Percentiles rank a stretch among this genome's conserved stretches.
Evolutionary conservation across 1,140 invertebrate species (phyloP).

Genomic region (Heliconius hewitsoni): DNA sequence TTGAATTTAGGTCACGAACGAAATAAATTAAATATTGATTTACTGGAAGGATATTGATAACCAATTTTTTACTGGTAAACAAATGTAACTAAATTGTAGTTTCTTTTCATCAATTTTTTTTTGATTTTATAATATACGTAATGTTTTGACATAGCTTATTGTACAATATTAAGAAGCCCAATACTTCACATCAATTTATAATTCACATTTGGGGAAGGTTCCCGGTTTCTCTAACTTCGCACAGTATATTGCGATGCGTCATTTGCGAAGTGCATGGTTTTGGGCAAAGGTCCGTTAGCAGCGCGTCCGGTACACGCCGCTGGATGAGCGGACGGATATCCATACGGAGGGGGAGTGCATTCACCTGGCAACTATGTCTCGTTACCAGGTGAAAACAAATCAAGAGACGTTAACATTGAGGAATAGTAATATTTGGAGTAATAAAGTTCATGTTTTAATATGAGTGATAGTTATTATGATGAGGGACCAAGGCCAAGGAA

Average conservation of each 20-base stretch:
- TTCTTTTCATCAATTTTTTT: no score
- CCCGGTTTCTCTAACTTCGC: not conserved
- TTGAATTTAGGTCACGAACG: slow-evolving; percentile 3
- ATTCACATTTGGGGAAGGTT: not conserved
- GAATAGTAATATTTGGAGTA: not conserved
- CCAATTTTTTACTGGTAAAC: not conserved
- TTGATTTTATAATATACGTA: no score
- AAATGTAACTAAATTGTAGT: not conserved
- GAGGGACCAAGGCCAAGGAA: not conserved
- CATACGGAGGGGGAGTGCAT: slow-evolving; percentile 25
- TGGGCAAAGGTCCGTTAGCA: slow-evolving; percentile 47
- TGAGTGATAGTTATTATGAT: not conserved
- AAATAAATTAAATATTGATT: slow-evolving; percentile 4
- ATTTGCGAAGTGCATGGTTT: slow-evolving; percentile 40
- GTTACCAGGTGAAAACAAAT: not conserved
- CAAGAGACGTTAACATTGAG: not conserved
- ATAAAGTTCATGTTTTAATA: not conserved
- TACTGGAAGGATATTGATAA: not conserved
- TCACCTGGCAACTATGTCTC: slow-evolving; percentile 14
- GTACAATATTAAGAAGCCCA: not conserved
- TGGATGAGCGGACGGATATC: slow-evolving; percentile 47
- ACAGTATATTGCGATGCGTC: slow-evolving; percentile 39
- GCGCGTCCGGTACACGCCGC: slow-evolving; percentile 32
- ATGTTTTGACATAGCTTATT: no score
- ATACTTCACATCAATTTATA: not conserved